Evolutionary conservation across 2,888 invertebrate species (phyloP), one percentile per base, ranked within the genome.

Genomic region (Ptychoptera contaminata): DNA sequence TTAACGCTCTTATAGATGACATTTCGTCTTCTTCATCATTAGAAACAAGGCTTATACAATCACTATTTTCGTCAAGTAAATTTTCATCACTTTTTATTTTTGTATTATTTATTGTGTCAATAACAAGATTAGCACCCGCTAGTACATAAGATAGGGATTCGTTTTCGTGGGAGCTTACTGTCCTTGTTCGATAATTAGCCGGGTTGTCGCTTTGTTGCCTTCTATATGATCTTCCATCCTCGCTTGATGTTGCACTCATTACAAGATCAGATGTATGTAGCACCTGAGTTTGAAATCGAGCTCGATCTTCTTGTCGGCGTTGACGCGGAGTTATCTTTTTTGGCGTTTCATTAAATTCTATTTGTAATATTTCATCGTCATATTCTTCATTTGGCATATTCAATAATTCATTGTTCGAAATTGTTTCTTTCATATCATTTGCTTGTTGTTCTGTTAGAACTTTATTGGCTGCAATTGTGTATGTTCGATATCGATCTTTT

Each of bases 401-500:
- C 29, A 16, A n/a, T 16, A 38, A 23, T 14, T 23, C 46, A 51
- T 52, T 57, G 55, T 41, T 60, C 52, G 56, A 50, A 48, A 54
- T 30, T 47, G 51, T 40, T 23, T 23, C 23, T 7, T 23, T 23
- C 7, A 5, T 7, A 23, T 23, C 23, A 23, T 23, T 23, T 23
- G 7, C 23, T 23, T 23, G n/a, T 36, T 50, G 52, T 23, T 56
- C 57, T 23, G 51, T 55, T 1, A 56, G 48, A 2, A 70, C 65
- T 56, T 77, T 65, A 47, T 72, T 73, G 1, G 73, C 78, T 0
- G 76, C 78, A 36, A 87, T 82, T 0, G 84, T 86, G 57, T 87
- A 88, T 0, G 87, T 88, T 58, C 79, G 82, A 58, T 79, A 86
- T 48, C 88, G 74, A 54, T 88, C 85, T 57, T 83, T 82, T 2